phyloP scores from a whole-genome alignment of 2,797 vertebrate species.

The Tolypeutes matacus region DNA sequence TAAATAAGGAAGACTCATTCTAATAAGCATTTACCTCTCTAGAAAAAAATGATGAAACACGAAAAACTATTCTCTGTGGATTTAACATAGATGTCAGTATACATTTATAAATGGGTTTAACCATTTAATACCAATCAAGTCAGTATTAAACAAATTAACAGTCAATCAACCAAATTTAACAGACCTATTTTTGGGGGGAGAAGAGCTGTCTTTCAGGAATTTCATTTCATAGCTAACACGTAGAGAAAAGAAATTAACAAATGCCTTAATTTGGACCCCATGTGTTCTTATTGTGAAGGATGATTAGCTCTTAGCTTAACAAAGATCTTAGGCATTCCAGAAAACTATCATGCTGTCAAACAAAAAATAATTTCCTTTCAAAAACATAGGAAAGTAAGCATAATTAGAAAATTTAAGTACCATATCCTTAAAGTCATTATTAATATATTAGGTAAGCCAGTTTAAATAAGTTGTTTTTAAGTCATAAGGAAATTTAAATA shows the following conservation, averaged over 20 bases:
- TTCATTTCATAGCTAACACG: neutral
- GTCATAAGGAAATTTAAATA: slow-evolving; percentile 57
- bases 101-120: neutral
- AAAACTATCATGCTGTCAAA: slow-evolving; percentile 39
- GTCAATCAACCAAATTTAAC: neutral
- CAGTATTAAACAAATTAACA: slow-evolving; percentile 48
- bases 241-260: neutral
- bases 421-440: slow-evolving; percentile 20
- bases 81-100: neutral
- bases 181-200: neutral
- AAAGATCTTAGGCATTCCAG: neutral
- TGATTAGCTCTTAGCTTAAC: slow-evolving; percentile 18
- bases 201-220: slow-evolving; percentile 10
- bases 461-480: slow-evolving; percentile 48
- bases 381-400: neutral
- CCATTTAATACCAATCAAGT: neutral
- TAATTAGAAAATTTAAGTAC: slow-evolving; percentile 8
- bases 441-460: slow-evolving; percentile 3
- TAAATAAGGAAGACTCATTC: neutral
- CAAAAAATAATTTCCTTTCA: neutral
- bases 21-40: neutral
- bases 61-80: neutral
- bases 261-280: neutral
- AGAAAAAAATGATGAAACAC: neutral
- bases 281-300: neutral